Conservation (phyloP, 2,888 invertebrate species). For the Herminia tarsipennalis region DNA sequence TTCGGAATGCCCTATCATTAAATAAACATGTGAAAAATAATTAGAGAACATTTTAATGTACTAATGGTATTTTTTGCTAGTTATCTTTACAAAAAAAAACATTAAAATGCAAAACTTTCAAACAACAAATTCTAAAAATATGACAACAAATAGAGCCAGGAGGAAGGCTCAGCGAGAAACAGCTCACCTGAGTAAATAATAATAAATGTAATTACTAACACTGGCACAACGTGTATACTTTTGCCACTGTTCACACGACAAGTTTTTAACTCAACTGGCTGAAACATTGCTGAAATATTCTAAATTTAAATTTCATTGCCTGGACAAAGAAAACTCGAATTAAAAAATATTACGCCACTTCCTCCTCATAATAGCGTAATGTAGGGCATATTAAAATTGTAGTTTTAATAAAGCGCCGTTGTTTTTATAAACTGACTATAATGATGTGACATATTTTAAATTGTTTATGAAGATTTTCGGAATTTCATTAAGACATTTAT, state of each 20-base stretch:
- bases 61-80: no score
- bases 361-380: neutral
- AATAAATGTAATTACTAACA: no score
- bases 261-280: neutral
- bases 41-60: no score
- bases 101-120: no score
- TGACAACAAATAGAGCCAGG: no score
- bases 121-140: no score
- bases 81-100: no score
- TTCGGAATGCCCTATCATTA: no score
- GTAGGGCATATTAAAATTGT: constrained; percentile 6
- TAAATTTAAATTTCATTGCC: constrained; percentile 5
- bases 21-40: no score
- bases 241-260: neutral
- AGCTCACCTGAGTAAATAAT: no score
- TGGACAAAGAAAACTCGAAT: constrained; percentile 1
- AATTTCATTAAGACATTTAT: constrained; percentile 34
- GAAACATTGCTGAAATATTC: neutral
- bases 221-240: no score
- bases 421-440: constrained; percentile 13
- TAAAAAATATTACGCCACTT: constrained; percentile 1
- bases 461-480: constrained; percentile 31
- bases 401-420: constrained; percentile 5
- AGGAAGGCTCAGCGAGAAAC: no score
- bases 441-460: constrained; percentile 24